These are phyloP conservation scores for Drosophila sproati DNA, from an alignment of 1,140 invertebrate species.

Conservation along the genomic window DNA sequence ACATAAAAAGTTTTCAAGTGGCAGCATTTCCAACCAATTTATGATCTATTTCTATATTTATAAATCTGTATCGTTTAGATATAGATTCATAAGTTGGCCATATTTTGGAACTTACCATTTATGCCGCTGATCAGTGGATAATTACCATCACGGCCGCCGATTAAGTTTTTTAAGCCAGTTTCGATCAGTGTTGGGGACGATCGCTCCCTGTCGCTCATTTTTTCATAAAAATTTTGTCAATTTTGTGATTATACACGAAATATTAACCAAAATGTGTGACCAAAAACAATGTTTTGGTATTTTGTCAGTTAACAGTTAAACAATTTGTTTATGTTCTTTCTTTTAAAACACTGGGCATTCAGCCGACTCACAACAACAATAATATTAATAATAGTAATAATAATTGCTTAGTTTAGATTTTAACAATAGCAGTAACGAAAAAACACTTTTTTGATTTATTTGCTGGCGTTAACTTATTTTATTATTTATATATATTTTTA, in stretches of 20 bases:
- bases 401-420: constrained; percentile 29
- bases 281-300: constrained; percentile 11
- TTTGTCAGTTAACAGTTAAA: neutral
- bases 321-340: neutral
- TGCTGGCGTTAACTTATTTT: constrained; percentile 43
- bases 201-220: constrained; percentile 92
- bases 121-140: constrained; percentile 90
- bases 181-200: constrained; percentile 91
- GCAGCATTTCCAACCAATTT: no score
- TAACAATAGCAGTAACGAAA: constrained; percentile 30
- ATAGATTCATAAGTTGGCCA: no score
- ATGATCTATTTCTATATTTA: no score
- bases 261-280: constrained; percentile 27
- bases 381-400: neutral
- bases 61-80: neutral
- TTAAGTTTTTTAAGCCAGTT: constrained; percentile 91
- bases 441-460: constrained; percentile 41
- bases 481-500: constrained; percentile 1
- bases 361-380: constrained; percentile 37
- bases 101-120: constrained; percentile 87
- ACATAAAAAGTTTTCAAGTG: neutral
- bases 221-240: constrained; percentile 83
- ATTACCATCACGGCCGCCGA: constrained; percentile 90
- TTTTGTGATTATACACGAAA: constrained; percentile 82
- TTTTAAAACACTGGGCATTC: constrained; percentile 26